These are phyloP conservation scores for Halichoerus grypus DNA, from an alignment of 2,113 vertebrate species.

Conservation along the genomic window DNA sequence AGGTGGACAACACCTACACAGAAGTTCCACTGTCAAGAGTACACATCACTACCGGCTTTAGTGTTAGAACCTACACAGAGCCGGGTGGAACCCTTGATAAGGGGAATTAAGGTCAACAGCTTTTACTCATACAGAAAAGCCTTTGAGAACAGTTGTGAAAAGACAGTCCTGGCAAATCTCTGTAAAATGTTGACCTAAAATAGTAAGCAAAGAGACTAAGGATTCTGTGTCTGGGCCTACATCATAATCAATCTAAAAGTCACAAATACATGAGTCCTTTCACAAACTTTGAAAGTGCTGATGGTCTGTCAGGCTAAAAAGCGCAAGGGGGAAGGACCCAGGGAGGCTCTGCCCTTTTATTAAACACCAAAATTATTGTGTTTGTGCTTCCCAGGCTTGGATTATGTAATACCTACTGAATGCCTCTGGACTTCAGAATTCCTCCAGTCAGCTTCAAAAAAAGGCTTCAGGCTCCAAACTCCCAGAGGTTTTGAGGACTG, in stretches of 20 bases:
- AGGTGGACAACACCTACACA: neutral
- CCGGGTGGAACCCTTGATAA: constrained; percentile 37
- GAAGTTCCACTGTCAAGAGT: constrained; percentile 32
- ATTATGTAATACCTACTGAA: neutral
- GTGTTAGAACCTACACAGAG: constrained; percentile 58
- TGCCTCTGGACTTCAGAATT: neutral
- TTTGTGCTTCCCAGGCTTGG: neutral
- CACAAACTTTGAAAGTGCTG: constrained; percentile 19
- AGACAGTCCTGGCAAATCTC: neutral
- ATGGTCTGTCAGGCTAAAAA: neutral
- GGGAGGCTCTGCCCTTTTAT: neutral
- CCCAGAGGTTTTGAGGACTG: neutral
- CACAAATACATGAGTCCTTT: constrained; percentile 36
- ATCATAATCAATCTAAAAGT: neutral
- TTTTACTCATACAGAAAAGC: constrained; percentile 71
- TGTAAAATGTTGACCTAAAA: constrained; percentile 65
- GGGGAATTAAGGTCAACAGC: constrained; percentile 42
- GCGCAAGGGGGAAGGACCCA: neutral
- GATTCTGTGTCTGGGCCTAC: constrained; percentile 31
- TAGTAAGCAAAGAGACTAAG: constrained; percentile 55
- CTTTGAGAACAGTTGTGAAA: constrained; percentile 71
- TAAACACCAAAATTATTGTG: neutral
- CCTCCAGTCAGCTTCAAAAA: neutral
- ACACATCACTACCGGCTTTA: neutral
- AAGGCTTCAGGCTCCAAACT: neutral